Evolutionary conservation across 2,113 vertebrate genomes (phyloP).

Genomic region (Dipodomys merriami): DNA sequence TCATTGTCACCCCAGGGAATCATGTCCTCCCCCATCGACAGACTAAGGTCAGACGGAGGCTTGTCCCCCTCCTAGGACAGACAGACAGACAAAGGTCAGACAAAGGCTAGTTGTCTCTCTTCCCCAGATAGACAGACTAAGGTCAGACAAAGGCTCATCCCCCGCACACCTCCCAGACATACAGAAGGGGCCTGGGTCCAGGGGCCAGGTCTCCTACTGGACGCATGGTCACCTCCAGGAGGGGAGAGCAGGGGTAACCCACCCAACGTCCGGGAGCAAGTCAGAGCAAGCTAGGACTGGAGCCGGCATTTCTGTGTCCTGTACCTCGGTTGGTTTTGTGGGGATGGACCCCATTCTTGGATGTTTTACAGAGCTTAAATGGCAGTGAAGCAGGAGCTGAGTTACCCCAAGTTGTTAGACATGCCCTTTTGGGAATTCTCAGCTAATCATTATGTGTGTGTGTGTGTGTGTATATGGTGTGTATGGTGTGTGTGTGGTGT

Average conservation of each 20-base stretch:
- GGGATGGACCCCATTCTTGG: background rate
- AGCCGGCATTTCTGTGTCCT: background rate
- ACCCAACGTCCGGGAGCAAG: background rate
- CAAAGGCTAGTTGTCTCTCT: too few species aligned
- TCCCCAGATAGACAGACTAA: too few species aligned
- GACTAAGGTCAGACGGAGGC: too few species aligned
- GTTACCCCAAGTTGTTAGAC: background rate
- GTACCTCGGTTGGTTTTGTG: background rate
- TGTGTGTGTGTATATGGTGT: too few species aligned
- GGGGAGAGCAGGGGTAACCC: background rate
- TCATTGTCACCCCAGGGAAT: background rate
- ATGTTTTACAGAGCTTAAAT: background rate
- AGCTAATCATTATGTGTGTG: background rate
- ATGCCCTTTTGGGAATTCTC: background rate
- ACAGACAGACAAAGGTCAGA: too few species aligned
- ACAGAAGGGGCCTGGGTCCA: background rate
- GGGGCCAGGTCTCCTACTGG: accelerated
- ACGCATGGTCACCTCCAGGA: background rate
- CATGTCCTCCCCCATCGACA: too few species aligned
- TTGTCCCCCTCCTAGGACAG: too few species aligned
- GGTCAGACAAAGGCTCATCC: background rate
- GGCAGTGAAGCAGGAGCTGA: background rate
- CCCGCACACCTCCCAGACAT: background rate
- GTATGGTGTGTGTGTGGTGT: too few species aligned
- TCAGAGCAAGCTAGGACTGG: background rate